Base-by-base conservation (phyloP, 2,113 vertebrate genomes). In the Rhinolophus ferrumequinum region DNA sequence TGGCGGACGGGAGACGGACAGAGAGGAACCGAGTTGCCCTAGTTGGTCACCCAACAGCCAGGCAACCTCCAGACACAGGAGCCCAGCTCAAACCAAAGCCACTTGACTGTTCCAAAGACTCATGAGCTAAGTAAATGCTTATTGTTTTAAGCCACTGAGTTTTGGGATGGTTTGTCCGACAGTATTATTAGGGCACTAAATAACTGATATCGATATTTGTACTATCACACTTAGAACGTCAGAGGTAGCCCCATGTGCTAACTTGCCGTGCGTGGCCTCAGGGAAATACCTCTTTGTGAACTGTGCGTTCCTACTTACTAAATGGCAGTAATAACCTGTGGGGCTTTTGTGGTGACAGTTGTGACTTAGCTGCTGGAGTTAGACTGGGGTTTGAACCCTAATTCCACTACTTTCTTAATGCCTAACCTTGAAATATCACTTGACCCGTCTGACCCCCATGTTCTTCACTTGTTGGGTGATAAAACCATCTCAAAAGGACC, bases 1-100 rank as follows among this genome's bases (percentile, higher is more conserved):
- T 4, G 44, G 26, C 28, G 15, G 41, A 2, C 2, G 26, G 58
- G n/a, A 52, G n/a, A 22, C 22, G 0, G 0, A 0, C 1, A 15
- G 70, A 26, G 50, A 13, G 9, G 70, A 30, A 7, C 79, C 8
- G 22, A 19, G 19, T 2, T 14, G 18, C 19, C 6, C 10, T 0
- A 3, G n/a, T 14, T 1, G 0, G 11, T 24, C 18, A 8, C 38
- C 33, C 38, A 13, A 24, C 21, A 3, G n/a, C 28, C 35, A 26
- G 69, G 14, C 6, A 18, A 21, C 6, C 54, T 56, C 52, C 50
- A 10, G 80, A 50, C 44, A 13, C 16, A 1, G 22, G n/a, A 54
- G 72, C 50, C 64, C 54, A 33, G 77, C 11, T 19, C 0, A 19
- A 50, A 18, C 21, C 69, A 58, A 64, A 77, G 56, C 76, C 13